Base-by-base conservation (phyloP, 2,113 vertebrate genomes). In the Crotalus tigris region DNA sequence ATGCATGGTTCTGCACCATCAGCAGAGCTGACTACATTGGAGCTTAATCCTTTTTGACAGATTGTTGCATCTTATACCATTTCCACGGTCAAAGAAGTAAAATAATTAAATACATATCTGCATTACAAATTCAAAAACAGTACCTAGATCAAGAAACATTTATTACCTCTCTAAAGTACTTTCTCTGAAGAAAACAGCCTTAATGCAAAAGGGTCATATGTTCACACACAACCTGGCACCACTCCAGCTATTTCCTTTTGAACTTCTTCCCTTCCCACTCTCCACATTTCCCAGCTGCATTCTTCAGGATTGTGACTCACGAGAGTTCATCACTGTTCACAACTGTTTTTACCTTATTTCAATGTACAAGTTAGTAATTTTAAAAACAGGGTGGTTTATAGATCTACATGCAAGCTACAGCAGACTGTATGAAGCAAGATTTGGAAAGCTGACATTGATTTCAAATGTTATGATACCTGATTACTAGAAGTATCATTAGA, bases 21-120 rank as follows among this genome's bases (percentile, higher is more conserved):
- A 96, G 96, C 96, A 96, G 85, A 94, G 96, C 97, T 97, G 96
- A 97, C 95, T 44, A 91, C 11, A 93, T 95, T 93, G 85, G 0
- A 3, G 81, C 94, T 93, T 97, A 96, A 97, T 97, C 93, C 94
- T 44, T 88, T 96, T 55, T 96, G 95, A 96, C 94, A 93, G 94
- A 93, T 93, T 13, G 89, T 9, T 94, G 93, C 94, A 93, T 94
- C 91, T 94, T 85, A 92, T 93, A 91, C 0, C 0, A 92, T 39
- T 91, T 69, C 57, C 24, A 81, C 19, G 93, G 85, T 64, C 69
- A 94, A 94, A 88, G 39, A 87, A 87, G 57, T 91, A 93, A 92
- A 1, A 0, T 88, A 46, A 90, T 92, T 93, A 88, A 46, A 90
- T 93, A 93, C 93, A 95, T 93, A 92, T 93, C 90, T 86, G 2